Evolutionary conservation across 2,888 invertebrate genomes (phyloP).

Genomic region (Nesidiocoris tenuis): DNA sequence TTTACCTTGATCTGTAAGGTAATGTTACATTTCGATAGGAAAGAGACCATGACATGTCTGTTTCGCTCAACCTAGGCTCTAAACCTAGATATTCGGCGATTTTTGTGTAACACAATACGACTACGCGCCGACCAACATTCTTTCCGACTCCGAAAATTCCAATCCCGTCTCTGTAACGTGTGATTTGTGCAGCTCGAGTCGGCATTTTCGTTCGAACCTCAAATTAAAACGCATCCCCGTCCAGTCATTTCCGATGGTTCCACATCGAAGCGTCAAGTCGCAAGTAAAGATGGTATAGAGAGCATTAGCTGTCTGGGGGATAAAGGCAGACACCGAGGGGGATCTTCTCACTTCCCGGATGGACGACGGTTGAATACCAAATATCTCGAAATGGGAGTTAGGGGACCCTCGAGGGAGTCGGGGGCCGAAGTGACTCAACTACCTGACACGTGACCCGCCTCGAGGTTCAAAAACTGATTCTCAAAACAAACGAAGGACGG

Average conservation of each 20-base stretch:
- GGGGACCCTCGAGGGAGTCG: background rate
- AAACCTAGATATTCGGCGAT: too few relatives aligned
- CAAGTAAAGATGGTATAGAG: background rate
- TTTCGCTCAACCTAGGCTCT: too few relatives aligned
- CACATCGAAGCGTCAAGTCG: background rate
- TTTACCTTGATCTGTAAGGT: too few relatives aligned
- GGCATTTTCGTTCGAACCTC: background rate
- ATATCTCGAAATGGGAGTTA: slow-evolving; percentile 1
- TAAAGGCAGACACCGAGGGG: background rate
- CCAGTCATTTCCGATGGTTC: background rate
- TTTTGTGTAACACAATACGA: too few relatives aligned
- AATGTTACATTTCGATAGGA: too few relatives aligned
- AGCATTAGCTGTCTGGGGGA: background rate
- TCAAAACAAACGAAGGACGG: background rate
- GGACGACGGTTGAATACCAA: slow-evolving; percentile 34
- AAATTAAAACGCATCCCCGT: background rate
- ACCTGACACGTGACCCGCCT: background rate
- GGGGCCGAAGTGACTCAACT: background rate
- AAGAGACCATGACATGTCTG: too few relatives aligned
- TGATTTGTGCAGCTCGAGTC: background rate
- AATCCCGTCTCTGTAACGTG: background rate
- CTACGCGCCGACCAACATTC: background rate
- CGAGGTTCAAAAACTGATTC: background rate
- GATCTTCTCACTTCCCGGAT: slow-evolving; percentile 33
- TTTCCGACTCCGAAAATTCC: background rate